Evolutionary conservation across 2,888 invertebrate species (phyloP).

Genomic region (Serrognathus titanus): DNA sequence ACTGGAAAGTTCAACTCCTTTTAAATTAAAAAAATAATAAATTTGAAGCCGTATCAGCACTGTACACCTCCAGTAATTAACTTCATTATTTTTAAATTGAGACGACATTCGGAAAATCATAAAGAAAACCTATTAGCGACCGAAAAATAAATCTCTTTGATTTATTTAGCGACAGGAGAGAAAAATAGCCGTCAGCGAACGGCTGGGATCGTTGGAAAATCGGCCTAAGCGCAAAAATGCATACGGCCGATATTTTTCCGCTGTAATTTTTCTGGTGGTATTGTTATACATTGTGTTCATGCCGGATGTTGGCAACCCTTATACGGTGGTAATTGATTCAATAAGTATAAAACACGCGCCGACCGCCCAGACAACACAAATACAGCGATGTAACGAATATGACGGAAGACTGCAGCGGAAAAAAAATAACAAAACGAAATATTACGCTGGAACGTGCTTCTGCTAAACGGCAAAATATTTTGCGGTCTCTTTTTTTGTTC

Average conservation of each 20-base stretch:
- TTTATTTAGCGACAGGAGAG: conserved; percentile 22
- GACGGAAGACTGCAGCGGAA: conserved; percentile 17
- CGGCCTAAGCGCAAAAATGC: conserved; percentile 9
- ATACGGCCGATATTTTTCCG: conserved; percentile 16
- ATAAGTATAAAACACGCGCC: conserved; percentile 48
- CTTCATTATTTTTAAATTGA: conserved; percentile 13
- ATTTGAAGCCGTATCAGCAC: too few relatives aligned
- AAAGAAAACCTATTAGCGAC: conserved; percentile 13
- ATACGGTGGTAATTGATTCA: conserved; percentile 49
- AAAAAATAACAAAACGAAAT: conserved; percentile 19
- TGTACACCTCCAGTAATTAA: background rate
- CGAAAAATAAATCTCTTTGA: conserved; percentile 12
- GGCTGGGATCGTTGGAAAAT: conserved; percentile 16
- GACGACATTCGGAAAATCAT: conserved; percentile 5
- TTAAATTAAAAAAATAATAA: too few relatives aligned
- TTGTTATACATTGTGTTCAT: conserved; percentile 30
- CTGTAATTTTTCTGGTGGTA: conserved; percentile 24
- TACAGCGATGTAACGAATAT: conserved; percentile 40
- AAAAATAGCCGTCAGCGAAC: conserved; percentile 41
- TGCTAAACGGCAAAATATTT: conserved; percentile 6
- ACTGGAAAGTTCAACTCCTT: too few relatives aligned
- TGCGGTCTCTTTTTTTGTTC: background rate
- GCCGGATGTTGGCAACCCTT: conserved; percentile 47
- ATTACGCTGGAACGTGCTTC: conserved; percentile 13
- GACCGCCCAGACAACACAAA: conserved; percentile 41